These are phyloP conservation scores for Synanceia verrucosa DNA, from an alignment of 2,797 vertebrate genomes.

Conservation along the genomic window DNA sequence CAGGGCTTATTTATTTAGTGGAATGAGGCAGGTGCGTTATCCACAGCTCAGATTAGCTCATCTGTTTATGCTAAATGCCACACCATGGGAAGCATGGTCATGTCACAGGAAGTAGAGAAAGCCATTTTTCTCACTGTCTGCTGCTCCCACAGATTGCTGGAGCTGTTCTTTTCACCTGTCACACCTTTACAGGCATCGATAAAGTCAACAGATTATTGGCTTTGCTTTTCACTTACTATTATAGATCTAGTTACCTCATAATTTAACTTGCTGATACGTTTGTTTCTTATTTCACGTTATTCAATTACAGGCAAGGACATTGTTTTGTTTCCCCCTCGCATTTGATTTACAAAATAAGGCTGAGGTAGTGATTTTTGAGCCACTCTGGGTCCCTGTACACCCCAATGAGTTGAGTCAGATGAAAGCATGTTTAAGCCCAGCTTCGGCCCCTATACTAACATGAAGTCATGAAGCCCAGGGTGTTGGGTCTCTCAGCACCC, in stretches of 20 bases:
- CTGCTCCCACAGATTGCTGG: constrained; percentile 44
- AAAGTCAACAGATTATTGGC: constrained; percentile 49
- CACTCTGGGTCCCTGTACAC: constrained; percentile 1
- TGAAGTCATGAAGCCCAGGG: constrained; percentile 67
- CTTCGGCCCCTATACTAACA: constrained; percentile 71
- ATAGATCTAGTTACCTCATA: constrained; percentile 28
- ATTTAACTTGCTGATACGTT: constrained; percentile 6
- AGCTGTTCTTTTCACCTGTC: constrained; percentile 48
- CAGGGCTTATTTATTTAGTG: constrained; percentile 90
- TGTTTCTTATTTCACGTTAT: constrained; percentile 51
- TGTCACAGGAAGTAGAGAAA: constrained; percentile 75
- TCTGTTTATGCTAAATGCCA: constrained; percentile 88
- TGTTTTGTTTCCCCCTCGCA: constrained; percentile 11
- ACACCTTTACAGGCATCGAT: constrained; percentile 48
- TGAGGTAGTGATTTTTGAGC: constrained; percentile 23
- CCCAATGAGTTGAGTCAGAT: constrained; percentile 38
- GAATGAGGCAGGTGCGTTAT: constrained; percentile 89
- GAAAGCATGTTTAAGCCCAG: constrained; percentile 48
- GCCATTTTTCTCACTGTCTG: constrained; percentile 72
- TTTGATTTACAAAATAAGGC: constrained; percentile 24
- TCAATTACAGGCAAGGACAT: constrained; percentile 30
- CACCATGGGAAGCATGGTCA: constrained; percentile 66
- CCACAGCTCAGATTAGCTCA: constrained; percentile 89
- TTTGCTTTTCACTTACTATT: constrained; percentile 50
- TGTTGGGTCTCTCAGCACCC: constrained; percentile 76